Conservation (phyloP, 1,140 invertebrate species). For the Trigoniulus corallinus region DNA sequence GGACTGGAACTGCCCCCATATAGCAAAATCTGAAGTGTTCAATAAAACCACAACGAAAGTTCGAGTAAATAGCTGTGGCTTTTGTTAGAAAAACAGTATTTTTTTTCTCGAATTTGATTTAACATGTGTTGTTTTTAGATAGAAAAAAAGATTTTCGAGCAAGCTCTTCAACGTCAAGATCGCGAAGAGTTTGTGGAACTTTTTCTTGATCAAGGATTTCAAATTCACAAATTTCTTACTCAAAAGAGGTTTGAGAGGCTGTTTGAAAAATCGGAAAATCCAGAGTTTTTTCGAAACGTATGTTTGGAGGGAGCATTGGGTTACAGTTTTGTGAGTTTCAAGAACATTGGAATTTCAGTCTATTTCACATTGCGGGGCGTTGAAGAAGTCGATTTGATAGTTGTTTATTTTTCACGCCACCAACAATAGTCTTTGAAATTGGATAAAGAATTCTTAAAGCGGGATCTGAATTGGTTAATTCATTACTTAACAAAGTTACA, state of each 20-base stretch:
- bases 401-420: neutral
- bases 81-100: no score
- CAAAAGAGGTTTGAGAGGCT: constrained; percentile 22
- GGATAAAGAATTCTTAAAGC: constrained; percentile 4
- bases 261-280: constrained; percentile 23
- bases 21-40: constrained; percentile 27
- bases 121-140: constrained; percentile 17
- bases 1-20: constrained; percentile 30
- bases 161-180: constrained; percentile 24
- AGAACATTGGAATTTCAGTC: neutral
- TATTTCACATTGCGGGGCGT: neutral
- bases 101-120: neutral
- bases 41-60: neutral
- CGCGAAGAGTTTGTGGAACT: constrained; percentile 30
- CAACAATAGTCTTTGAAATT: constrained; percentile 5
- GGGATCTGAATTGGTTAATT: constrained; percentile 9
- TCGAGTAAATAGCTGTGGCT: no score
- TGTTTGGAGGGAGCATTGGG: constrained; percentile 28
- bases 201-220: constrained; percentile 27
- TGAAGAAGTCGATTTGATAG: neutral
- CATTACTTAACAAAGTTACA: constrained; percentile 6
- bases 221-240: constrained; percentile 26
- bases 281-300: constrained; percentile 28
- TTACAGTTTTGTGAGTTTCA: constrained; percentile 14
- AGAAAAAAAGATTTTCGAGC: constrained; percentile 27